phyloP scores from a whole-genome alignment of 1,140 invertebrate genomes.

The Octopus bimaculoides region DNA sequence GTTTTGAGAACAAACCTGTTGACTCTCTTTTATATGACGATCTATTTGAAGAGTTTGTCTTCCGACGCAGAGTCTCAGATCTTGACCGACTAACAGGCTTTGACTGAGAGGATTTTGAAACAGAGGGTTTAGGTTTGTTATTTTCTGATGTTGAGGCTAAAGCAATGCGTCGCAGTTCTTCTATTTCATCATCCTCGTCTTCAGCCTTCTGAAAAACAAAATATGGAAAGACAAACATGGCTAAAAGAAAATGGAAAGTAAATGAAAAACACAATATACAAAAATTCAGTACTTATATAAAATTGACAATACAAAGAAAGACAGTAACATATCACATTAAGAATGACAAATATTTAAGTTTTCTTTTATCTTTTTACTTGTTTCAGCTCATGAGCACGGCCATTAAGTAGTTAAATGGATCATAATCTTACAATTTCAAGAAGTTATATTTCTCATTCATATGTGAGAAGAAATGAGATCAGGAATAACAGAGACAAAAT shows the following conservation, averaged over 20 bases:
- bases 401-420: background rate
- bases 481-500: too few species aligned
- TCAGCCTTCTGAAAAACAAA: conserved; percentile 6
- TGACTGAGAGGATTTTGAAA: too few species aligned
- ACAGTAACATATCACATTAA: background rate
- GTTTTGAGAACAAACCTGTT: background rate
- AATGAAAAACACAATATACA: background rate
- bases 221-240: background rate
- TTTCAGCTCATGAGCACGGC: background rate
- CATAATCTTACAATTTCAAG: too few species aligned
- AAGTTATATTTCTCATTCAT: too few species aligned
- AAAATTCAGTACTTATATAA: background rate
- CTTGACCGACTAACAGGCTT: too few species aligned
- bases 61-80: background rate
- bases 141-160: background rate
- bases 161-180: conserved; percentile 7
- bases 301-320: background rate
- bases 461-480: too few species aligned
- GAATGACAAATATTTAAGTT: background rate
- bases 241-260: background rate
- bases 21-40: background rate
- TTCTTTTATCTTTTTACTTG: background rate
- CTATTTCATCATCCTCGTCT: background rate
- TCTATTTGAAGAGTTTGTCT: background rate
- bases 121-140: background rate